Evolutionary conservation across 2,797 vertebrate genomes (phyloP).

Genomic region (Gorsachius magnificus): DNA sequence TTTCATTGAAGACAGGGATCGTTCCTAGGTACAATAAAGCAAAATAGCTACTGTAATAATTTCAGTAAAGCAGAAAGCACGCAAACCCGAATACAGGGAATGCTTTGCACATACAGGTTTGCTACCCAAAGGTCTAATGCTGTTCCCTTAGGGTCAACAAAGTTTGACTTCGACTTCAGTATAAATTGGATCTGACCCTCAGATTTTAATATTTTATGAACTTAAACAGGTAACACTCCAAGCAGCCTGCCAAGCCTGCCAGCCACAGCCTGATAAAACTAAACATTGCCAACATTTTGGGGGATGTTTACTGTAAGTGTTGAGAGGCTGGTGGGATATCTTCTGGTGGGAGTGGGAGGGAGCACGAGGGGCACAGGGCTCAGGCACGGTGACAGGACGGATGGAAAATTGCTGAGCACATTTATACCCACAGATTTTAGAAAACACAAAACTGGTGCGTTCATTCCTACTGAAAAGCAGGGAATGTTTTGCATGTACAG

Average conservation of each 20-base stretch:
- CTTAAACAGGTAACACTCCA: background rate
- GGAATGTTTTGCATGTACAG: background rate
- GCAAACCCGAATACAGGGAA: background rate
- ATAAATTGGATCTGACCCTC: background rate
- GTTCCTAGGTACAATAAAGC: background rate
- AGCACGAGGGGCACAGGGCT: background rate
- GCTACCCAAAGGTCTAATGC: background rate
- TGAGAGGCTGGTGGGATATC: background rate
- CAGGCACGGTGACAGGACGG: rapidly evolving
- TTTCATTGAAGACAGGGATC: background rate
- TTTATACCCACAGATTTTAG: background rate
- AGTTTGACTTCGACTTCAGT: background rate
- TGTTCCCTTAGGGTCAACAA: background rate
- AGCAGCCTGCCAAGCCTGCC: background rate
- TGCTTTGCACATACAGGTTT: background rate
- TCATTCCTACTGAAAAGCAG: background rate
- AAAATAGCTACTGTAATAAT: background rate
- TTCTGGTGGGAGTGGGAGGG: background rate
- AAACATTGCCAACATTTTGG: background rate
- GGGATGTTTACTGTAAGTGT: background rate
- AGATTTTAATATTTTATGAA: background rate
- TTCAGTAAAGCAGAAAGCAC: background rate
- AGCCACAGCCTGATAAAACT: rapidly evolving
- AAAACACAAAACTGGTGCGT: background rate
- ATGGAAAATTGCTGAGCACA: background rate